Base-by-base conservation (phyloP, 1,140 invertebrate species). In the Drosophila funebris region DNA sequence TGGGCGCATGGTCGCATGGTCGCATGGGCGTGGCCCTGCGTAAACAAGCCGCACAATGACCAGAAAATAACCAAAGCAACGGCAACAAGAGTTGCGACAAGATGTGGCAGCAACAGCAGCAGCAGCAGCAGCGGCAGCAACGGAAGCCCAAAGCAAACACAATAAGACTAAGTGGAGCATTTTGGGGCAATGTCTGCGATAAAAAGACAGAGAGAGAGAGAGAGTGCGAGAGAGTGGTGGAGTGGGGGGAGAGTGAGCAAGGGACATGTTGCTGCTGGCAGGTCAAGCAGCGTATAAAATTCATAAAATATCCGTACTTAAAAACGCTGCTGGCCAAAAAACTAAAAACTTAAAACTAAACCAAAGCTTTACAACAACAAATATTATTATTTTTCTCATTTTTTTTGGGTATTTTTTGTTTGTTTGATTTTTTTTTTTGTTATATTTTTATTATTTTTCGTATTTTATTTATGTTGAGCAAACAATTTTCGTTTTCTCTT, bases 301-400 rank as follows among this genome's bases (percentile, higher is more conserved):
- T 87, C 83, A 87, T 76, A 87, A 87, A 87, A 87, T 87, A 87
- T 87, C 82, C 78, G 82, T 78, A 87, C 82, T 87, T 82, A 67
- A 66, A 61, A 74, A 74, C 44, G 67, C 67, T 58, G 48, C 63
- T 37, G 57, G 79, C 63, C 74, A 58, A 74, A 66, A 73, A 77
- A 52, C 73, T 77, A 58, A 64, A 70, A 72, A 72, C 69, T 72
- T 66, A 43, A 72, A 73, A 54, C 71, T 54, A 56, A 73, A 69
- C 18, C 44, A 58, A 69, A 44, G 27, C 54, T 14, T 9, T 11
- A 33, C 48, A 4, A 52, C 33, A 58, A 43, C 41, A 54, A 24
- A 24, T 13, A 44, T 7, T 64, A 44, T 64, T 27, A 16, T 60
- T 53, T 27, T 27, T 5, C 24, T 52, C 16, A 29, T 60, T 13